phyloP scores from a whole-genome alignment of 2,888 invertebrate species.

The Sinodicranocentrus sp. region DNA sequence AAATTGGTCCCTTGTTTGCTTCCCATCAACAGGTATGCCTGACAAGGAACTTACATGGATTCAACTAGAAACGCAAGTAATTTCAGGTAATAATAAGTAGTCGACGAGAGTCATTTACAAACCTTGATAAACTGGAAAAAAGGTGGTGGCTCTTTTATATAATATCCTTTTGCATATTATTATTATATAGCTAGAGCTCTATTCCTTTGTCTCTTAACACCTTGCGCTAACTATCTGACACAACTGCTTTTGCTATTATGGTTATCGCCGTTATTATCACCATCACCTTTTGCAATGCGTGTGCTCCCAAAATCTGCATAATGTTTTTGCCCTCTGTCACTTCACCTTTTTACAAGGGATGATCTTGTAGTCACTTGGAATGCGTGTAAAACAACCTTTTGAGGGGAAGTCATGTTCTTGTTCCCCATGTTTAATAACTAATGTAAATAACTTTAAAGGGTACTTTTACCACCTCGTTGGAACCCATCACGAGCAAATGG shows the following conservation, averaged over 20 bases:
- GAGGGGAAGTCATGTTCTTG: background rate
- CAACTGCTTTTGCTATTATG: constrained; percentile 39
- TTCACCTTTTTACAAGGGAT: too few relatives aligned
- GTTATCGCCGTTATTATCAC: constrained; percentile 25
- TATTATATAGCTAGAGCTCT: too few relatives aligned
- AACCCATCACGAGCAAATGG: too few relatives aligned
- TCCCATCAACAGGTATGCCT: constrained; percentile 51
- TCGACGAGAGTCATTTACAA: constrained; percentile 14
- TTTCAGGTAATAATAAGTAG: constrained; percentile 7
- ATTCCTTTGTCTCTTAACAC: constrained; percentile 50
- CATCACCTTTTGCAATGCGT: constrained; percentile 1
- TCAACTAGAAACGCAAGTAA: constrained; percentile 47
- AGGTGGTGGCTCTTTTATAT: background rate
- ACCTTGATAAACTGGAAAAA: constrained; percentile 47
- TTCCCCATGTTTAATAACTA: too few relatives aligned
- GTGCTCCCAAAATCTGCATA: background rate
- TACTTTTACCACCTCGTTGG: too few relatives aligned
- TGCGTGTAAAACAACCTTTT: constrained; percentile 19
- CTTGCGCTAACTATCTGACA: constrained; percentile 42
- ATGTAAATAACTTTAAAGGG: too few relatives aligned
- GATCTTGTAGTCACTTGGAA: too few relatives aligned
- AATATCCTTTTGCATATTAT: too few relatives aligned
- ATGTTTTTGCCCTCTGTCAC: too few relatives aligned
- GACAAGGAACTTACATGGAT: constrained; percentile 27
- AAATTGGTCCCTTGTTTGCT: constrained; percentile 62